A percentile compares a stretch with the other conserved stretches of the same genome.
Conservation (phyloP, 2,113 vertebrate species). For the Prionailurus bengalensis region DNA sequence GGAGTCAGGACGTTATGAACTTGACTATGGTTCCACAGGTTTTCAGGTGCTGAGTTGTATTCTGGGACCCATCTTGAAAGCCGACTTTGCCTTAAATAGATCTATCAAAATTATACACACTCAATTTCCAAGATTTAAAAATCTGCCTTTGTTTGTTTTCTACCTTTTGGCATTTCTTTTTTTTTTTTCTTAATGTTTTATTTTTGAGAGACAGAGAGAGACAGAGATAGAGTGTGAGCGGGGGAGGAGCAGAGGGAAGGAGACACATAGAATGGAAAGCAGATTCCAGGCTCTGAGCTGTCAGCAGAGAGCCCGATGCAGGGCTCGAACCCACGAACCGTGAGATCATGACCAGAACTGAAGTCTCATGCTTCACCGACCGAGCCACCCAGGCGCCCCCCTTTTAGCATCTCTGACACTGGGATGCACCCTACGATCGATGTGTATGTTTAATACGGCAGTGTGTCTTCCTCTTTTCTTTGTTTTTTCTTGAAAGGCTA, state of each 20-base stretch:
- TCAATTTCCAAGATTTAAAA: neutral
- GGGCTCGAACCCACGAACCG: no score
- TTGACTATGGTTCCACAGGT: fast-evolving
- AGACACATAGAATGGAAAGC: no score
- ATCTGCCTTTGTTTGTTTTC: neutral
- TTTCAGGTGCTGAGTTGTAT: neutral
- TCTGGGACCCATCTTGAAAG: neutral
- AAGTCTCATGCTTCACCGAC: no score
- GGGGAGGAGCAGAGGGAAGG: no score
- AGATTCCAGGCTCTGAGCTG: no score
- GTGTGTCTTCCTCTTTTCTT: fast-evolving
- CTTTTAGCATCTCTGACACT: neutral
- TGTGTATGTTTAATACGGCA: neutral
- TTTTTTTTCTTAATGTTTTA: no score
- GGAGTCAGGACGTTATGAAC: neutral
- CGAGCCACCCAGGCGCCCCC: no score
- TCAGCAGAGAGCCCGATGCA: no score
- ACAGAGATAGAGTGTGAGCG: no score
- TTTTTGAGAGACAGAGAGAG: no score
- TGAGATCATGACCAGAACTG: no score
- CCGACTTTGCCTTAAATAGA: neutral
- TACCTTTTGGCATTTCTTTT: neutral
- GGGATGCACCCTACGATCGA: fast-evolving
- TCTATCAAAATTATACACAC: neutral
- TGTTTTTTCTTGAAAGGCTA: neutral